These are phyloP conservation scores for Trichacis sp. DNA, from an alignment of 2,888 invertebrate genomes.

Conservation along the genomic window DNA sequence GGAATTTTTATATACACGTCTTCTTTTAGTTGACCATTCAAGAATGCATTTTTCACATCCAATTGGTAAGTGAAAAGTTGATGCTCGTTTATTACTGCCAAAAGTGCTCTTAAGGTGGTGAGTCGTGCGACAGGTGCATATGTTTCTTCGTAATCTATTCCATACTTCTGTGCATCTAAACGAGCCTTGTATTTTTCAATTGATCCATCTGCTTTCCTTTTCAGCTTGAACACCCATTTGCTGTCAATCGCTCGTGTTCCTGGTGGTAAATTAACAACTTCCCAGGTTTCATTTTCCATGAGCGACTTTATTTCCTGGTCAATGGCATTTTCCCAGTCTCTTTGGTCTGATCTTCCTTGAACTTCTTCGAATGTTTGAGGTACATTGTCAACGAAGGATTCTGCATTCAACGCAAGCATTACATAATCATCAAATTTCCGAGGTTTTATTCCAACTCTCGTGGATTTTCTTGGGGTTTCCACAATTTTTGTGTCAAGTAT, in stretches of 20 bases:
- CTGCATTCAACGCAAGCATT: conserved; percentile 22
- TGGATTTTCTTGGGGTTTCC: conserved; percentile 12
- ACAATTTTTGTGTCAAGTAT: no score
- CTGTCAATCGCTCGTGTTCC: conserved; percentile 11
- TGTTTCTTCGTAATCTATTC: conserved; percentile 51
- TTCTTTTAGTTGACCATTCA: conserved; percentile 49
- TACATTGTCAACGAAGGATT: conserved; percentile 31
- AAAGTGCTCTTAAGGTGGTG: conserved; percentile 24
- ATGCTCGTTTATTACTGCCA: conserved; percentile 11
- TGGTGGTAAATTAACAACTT: conserved; percentile 1
- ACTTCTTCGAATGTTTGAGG: conserved; percentile 18
- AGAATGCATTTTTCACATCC: conserved; percentile 55
- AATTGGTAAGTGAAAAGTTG: conserved; percentile 40
- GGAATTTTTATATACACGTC: conserved; percentile 49
- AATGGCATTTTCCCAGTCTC: conserved; percentile 36
- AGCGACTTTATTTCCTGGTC: conserved; percentile 35
- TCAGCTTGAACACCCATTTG: conserved; percentile 43
- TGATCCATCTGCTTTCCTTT: conserved; percentile 13
- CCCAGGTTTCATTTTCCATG: conserved; percentile 21
- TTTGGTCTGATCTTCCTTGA: conserved; percentile 11
- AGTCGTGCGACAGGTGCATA: conserved; percentile 49
- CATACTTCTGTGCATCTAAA: conserved; percentile 45
- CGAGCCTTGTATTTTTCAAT: conserved; percentile 13
- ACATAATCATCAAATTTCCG: conserved; percentile 17
- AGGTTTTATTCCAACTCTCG: not conserved